Base-by-base conservation (phyloP, 2,888 invertebrate genomes). In the Ptilodon capucinus region DNA sequence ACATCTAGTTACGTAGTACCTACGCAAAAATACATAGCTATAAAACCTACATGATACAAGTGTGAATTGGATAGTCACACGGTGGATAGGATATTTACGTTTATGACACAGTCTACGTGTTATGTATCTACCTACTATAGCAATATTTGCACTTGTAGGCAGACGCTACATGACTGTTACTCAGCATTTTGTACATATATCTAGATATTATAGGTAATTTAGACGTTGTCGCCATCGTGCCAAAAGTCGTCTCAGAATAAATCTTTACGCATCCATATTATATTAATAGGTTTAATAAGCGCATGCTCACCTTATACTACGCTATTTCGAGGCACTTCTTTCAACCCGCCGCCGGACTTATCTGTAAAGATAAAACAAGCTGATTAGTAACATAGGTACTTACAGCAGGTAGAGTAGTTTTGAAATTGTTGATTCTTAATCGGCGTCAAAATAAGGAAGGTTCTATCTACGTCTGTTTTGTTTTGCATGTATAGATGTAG, bases 291-390 rank as follows among this genome's bases (percentile, higher is more conserved):
- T 30, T 8, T 23, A 30, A 3, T 30, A 30, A 30, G 30, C 11
- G 5, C 4, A 35, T 6, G 51, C 65, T 57, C 40, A 71, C 73
- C 55, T 64, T 63, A 59, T 45, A 44, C 55, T 62, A 58, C n/a
- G 41, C 52, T 50, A 48, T 60, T 64, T 60, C 63, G 66, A 67
- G 65, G 68, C 70, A 65, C 60, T 58, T 50, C 49, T 60, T 46
- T 28, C 30, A 52, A 41, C 39, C 50, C 48, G 58, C 54, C 62
- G 46, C 48, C 44, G 45, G 60, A 52, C 48, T 55, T 54, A 66
- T 63, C 75, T 74, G 74, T n/a, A 71, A 72, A 55, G 19, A 55
- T 40, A 46, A 36, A 53, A 47, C n/a, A 21, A 11, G 5, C 19
- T n/a, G n/a, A n/a, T n/a, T n/a, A n/a, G n/a, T n/a, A n/a, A n/a